These are phyloP conservation scores for Hylaea fasciaria DNA, from an alignment of 2,888 invertebrate genomes.

Conservation along the genomic window DNA sequence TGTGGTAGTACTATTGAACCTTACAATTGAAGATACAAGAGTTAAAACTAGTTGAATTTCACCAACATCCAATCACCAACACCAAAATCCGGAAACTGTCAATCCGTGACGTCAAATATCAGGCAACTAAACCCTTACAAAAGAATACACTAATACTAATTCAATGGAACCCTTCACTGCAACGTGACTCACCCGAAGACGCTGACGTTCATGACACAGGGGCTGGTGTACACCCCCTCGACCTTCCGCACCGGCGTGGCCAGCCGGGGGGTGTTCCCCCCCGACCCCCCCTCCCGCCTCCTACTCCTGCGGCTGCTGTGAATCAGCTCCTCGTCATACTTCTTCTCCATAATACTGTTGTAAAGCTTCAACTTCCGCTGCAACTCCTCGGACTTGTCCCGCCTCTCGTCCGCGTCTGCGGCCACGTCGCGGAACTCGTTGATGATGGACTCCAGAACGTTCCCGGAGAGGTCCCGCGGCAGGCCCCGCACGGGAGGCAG, in stretches of 20 bases:
- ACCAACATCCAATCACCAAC: no score
- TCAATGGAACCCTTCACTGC: no score
- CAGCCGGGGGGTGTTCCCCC: conserved; percentile 61
- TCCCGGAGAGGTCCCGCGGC: conserved; percentile 72
- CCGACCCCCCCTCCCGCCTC: conserved; percentile 58
- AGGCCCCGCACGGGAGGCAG: conserved; percentile 85
- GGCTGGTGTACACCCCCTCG: conserved; percentile 61
- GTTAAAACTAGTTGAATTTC: no score
- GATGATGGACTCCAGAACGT: conserved; percentile 75
- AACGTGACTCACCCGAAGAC: conserved; percentile 56
- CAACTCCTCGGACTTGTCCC: conserved; percentile 63
- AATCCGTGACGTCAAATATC: no score
- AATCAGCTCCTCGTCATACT: conserved; percentile 89
- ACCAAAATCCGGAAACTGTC: no score
- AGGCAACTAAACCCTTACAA: no score
- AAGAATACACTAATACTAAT: no score
- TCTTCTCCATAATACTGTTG: conserved; percentile 89
- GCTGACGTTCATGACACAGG: conserved; percentile 70
- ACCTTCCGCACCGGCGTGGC: conserved; percentile 58
- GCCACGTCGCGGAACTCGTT: conserved; percentile 74
- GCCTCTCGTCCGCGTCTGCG: conserved; percentile 65
- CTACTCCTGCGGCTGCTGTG: conserved; percentile 82
- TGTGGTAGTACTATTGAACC: no score
- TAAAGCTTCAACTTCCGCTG: conserved; percentile 86
- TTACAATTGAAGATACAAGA: no score